Percentiles rank a stretch among this genome's conserved stretches.
phyloP scores from a whole-genome alignment of 2,888 invertebrate genomes.

The Uloborus plumipes region DNA sequence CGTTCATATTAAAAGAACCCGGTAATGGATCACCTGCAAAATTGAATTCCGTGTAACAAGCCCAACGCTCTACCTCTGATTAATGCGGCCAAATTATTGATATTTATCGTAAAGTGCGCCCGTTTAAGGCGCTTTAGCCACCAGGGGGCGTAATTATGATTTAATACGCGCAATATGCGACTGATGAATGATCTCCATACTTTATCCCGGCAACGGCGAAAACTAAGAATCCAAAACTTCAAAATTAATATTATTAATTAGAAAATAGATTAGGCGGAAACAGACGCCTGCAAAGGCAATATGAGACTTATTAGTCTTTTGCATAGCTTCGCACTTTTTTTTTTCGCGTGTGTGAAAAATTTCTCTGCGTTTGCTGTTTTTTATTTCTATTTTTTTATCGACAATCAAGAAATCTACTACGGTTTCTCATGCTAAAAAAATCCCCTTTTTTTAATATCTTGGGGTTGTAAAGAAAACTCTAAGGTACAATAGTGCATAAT shows the following conservation, averaged over 20 bases:
- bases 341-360: conserved; percentile 1
- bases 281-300: conserved; percentile 12
- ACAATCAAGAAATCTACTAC: no score
- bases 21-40: conserved; percentile 62
- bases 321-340: conserved; percentile 12
- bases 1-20: conserved; percentile 58
- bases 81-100: conserved; percentile 61
- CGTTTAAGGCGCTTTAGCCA: conserved; percentile 56
- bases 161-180: conserved; percentile 59
- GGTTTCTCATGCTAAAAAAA: no score
- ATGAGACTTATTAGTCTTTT: conserved; percentile 26
- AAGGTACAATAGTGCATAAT: no score
- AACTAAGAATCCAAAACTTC: conserved; percentile 56
- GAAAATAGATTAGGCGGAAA: conserved; percentile 57
- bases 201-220: conserved; percentile 34
- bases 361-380: background rate
- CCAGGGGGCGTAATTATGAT: conserved; percentile 58
- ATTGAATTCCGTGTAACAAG: conserved; percentile 56
- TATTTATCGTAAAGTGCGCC: conserved; percentile 62
- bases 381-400: conserved; percentile 10
- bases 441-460: no score
- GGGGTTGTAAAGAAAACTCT: no score
- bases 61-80: conserved; percentile 51
- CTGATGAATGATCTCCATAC: conserved; percentile 50
- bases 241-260: conserved; percentile 62